Evolutionary conservation across 2,888 invertebrate species (phyloP), one percentile per base, ranked within the genome.

Genomic region (Eurytoma adleriae): DNA sequence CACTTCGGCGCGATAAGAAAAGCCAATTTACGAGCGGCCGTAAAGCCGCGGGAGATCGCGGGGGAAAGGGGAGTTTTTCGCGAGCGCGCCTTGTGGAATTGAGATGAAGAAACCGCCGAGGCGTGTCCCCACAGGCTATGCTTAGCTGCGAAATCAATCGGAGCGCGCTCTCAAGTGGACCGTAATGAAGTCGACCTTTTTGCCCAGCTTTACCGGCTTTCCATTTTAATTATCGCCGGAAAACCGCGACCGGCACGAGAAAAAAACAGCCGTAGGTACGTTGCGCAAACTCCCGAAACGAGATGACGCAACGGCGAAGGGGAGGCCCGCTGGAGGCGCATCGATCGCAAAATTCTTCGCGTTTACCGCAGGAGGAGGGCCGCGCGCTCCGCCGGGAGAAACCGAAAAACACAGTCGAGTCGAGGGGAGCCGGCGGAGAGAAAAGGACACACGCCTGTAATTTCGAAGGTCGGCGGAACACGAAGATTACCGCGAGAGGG

Each of bases 1-100:
- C 74, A 75, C 72, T 81, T 81, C 78, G 76, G 78, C 70, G 73
- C 81, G 78, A 82, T 82, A 82, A 82, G 81, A 82, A 82, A 79
- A 82, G 79, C 52, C 75, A 81, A 81, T 81, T 81, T 78, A 73
- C 77, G 68, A 76, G 57, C 69, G 80, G 64, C 66, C 57, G 59
- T 75, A 75, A 79, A 75, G 57, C 59, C 61, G 18, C 13, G 66
- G 66, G 70, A 56, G 66, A 75, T 69, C 50, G 48, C 40, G 76
- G 48, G 54, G 66, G 59, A 71, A 74, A 57, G 57, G 64, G 48
- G 16, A 70, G 64, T 27, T 56, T 27, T 16, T 20, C 27, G 52
- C 16, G 52, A 67, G 67, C 50, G 67, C 20, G 67, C 13, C 50
- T 40, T 20, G 20, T 16, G 50, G 52, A n/a, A 52, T 4, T 50